phyloP scores from a whole-genome alignment of 2,113 vertebrate genomes.

The Xenus cinereus region DNA sequence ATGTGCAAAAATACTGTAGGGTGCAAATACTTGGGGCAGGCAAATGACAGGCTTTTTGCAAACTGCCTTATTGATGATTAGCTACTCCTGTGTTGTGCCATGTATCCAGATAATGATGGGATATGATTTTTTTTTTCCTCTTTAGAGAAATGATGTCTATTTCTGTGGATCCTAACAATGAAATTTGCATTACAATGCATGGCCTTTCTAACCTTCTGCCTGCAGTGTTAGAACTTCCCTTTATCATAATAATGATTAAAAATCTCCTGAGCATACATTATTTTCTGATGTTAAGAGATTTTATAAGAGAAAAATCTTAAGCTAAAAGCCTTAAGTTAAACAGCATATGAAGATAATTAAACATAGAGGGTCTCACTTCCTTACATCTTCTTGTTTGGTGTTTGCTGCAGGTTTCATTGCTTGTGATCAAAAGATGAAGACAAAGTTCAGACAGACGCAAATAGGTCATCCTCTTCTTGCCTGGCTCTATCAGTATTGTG shows the following conservation, averaged over 20 bases:
- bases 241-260: slow-evolving; percentile 15
- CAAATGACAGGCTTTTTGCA: not conserved
- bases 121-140: not conserved
- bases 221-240: not conserved
- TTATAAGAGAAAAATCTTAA: not conserved
- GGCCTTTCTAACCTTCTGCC: slow-evolving; percentile 12
- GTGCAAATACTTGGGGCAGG: not conserved
- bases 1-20: not conserved
- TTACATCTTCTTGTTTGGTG: not conserved
- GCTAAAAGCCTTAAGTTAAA: not conserved
- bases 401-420: not conserved
- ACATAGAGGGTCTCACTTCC: not conserved
- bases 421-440: slow-evolving; percentile 13
- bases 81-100: not conserved
- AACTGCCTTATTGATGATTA: not conserved
- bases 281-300: not conserved
- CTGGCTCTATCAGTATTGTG: not conserved
- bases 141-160: not conserved
- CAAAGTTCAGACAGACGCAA: slow-evolving; percentile 35
- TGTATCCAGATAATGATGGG: not conserved
- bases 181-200: slow-evolving; percentile 27
- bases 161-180: not conserved
- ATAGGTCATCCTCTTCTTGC: slow-evolving; percentile 13
- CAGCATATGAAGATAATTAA: not conserved
- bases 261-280: not conserved